Conservation (phyloP, 2,797 vertebrate species). For the Pempheris klunzingeri region DNA sequence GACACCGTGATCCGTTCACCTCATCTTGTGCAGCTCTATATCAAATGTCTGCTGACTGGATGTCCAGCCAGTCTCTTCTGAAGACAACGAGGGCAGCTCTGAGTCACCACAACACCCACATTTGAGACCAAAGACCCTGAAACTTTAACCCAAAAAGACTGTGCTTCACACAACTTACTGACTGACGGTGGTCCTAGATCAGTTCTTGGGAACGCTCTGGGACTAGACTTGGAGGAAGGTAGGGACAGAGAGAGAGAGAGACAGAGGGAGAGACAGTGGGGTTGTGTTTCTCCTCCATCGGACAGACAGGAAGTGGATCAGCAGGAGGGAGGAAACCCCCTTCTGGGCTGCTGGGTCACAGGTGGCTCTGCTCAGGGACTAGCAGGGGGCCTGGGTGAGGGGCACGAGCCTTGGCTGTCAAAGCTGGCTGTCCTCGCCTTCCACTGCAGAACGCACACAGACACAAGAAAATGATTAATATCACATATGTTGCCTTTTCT, state of each 20-base stretch:
- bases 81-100: slow-evolving; percentile 35
- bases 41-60: slow-evolving; percentile 50
- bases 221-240: slow-evolving; percentile 55
- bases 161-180: slow-evolving; percentile 61
- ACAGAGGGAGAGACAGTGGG: slow-evolving; percentile 62
- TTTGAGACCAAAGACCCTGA: slow-evolving; percentile 50
- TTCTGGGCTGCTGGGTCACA: slow-evolving; percentile 77
- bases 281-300: slow-evolving; percentile 78
- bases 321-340: slow-evolving; percentile 73
- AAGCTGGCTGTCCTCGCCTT: slow-evolving; percentile 96
- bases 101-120: slow-evolving; percentile 42
- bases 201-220: slow-evolving; percentile 68
- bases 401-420: slow-evolving; percentile 97
- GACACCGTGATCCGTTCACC: slow-evolving; percentile 35
- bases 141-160: slow-evolving; percentile 56
- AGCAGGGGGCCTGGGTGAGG: slow-evolving; percentile 93
- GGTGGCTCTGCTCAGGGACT: slow-evolving; percentile 90
- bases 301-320: slow-evolving; percentile 82
- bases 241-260: slow-evolving; percentile 40
- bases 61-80: slow-evolving; percentile 41
- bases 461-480: slow-evolving; percentile 61
- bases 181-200: slow-evolving; percentile 69
- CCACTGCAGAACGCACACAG: slow-evolving; percentile 89
- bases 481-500: slow-evolving; percentile 21
- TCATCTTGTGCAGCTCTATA: slow-evolving; percentile 49